Conservation (phyloP, 2,888 invertebrate species). For the Parnassius mnemosyne region DNA sequence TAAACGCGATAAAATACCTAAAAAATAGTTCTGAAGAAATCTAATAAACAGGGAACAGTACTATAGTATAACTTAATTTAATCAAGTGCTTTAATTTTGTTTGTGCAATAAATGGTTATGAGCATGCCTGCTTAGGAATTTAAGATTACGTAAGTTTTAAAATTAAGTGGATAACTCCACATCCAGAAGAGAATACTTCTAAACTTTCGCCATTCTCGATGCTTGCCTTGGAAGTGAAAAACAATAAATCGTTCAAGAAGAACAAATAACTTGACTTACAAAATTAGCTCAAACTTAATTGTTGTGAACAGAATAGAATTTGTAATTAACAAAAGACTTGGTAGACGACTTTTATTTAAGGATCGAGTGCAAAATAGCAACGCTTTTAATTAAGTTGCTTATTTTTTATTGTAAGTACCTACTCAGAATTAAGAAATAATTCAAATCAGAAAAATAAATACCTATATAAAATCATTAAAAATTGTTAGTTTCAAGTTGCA, state of each 20-base stretch:
- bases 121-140: slow-evolving; percentile 40
- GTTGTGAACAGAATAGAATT: slow-evolving; percentile 55
- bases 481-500: too few species aligned
- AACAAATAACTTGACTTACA: slow-evolving; percentile 66
- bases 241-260: slow-evolving; percentile 64
- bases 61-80: too few species aligned
- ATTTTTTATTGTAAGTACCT: slow-evolving; percentile 32
- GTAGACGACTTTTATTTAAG: slow-evolving; percentile 24
- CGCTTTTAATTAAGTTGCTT: slow-evolving; percentile 24
- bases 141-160: slow-evolving; percentile 53
- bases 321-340: slow-evolving; percentile 26
- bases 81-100: slow-evolving; percentile 3
- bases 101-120: slow-evolving; percentile 26
- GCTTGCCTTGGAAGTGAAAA: slow-evolving; percentile 39
- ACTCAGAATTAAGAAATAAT: slow-evolving; percentile 31
- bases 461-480: too few species aligned
- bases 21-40: too few species aligned
- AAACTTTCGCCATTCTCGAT: slow-evolving; percentile 50
- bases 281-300: slow-evolving; percentile 64
- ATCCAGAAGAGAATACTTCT: slow-evolving; percentile 57
- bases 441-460: background rate
- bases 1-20: too few species aligned
- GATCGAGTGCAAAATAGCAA: slow-evolving; percentile 18
- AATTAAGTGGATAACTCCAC: slow-evolving; percentile 59
- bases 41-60: too few species aligned